These are phyloP conservation scores for Myotis davidii DNA, from an alignment of 2,113 vertebrate genomes.

Conservation along the genomic window DNA sequence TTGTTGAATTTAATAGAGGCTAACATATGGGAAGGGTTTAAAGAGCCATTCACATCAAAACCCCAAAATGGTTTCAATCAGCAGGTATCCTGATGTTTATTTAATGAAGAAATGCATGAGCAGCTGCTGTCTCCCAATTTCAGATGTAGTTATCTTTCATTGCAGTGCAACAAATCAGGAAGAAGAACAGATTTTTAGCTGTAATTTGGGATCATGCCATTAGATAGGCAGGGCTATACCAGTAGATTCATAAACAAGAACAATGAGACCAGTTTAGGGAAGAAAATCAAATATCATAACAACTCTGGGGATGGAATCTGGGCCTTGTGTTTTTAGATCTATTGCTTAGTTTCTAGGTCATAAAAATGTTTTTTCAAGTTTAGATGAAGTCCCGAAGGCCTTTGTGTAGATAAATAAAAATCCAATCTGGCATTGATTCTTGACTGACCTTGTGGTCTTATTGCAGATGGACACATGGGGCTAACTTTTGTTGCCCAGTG, in stretches of 20 bases:
- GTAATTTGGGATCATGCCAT: conserved; percentile 65
- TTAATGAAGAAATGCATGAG: conserved; percentile 79
- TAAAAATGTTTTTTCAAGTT: conserved; percentile 30
- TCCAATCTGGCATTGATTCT: background rate
- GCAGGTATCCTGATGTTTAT: conserved; percentile 77
- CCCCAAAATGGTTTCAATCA: conserved; percentile 71
- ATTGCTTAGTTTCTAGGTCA: conserved; percentile 41
- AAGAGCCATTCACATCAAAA: conserved; percentile 55
- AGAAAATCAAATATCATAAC: conserved; percentile 43
- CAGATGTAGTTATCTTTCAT: conserved; percentile 72
- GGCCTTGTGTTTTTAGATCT: conserved; percentile 29
- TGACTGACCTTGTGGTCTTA: background rate
- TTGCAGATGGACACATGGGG: background rate
- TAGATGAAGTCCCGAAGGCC: conserved; percentile 4
- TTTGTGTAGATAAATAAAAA: conserved; percentile 50
- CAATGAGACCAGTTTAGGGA: conserved; percentile 5
- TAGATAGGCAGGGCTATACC: conserved; percentile 1
- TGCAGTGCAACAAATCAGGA: conserved; percentile 62
- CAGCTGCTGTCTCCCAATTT: conserved; percentile 71
- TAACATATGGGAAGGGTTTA: conserved; percentile 72
- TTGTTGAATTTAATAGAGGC: conserved; percentile 70
- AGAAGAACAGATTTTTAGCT: conserved; percentile 62
- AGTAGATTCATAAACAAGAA: conserved; percentile 46
- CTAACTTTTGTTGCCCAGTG: conserved; percentile 21
- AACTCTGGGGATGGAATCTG: conserved; percentile 17